Percentiles rank a stretch among this genome's conserved stretches.
These are phyloP conservation scores for Capreolus pygargus DNA, from an alignment of 2,113 vertebrate genomes.

Conservation along the genomic window DNA sequence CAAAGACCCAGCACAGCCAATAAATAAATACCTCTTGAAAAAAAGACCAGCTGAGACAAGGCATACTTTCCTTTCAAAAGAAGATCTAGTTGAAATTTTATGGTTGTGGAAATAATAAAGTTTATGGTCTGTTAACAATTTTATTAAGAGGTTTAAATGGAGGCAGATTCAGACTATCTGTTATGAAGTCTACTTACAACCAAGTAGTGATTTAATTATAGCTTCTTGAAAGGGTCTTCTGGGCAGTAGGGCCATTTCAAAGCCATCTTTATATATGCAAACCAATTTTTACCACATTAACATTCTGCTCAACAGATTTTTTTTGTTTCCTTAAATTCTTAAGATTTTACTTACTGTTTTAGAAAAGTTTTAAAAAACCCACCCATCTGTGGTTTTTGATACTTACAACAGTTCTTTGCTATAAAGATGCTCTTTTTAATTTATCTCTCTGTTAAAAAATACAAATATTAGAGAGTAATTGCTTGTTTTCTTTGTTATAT, in stretches of 20 bases:
- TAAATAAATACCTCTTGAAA: neutral
- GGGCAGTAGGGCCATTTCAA: neutral
- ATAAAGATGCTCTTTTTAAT: neutral
- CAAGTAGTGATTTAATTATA: neutral
- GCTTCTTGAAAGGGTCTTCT: neutral
- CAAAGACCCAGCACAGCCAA: neutral
- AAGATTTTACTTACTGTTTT: neutral
- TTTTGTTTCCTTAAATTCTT: conserved; percentile 11
- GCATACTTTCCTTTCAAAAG: neutral
- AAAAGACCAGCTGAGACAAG: neutral
- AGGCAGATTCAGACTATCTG: neutral
- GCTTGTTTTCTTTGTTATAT: neutral
- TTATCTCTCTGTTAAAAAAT: neutral
- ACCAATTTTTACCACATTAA: neutral
- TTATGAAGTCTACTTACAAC: neutral
- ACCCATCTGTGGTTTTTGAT: neutral
- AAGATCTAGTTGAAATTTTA: neutral
- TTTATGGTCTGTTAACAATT: neutral
- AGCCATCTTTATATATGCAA: neutral
- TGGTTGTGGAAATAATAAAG: neutral
- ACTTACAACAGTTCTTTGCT: neutral
- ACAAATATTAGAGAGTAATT: neutral
- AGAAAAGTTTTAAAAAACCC: neutral
- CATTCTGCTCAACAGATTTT: neutral
- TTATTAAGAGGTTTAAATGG: conserved; percentile 1